phyloP scores from a whole-genome alignment of 1,140 invertebrate genomes.

The Fragariocoptes setiger region DNA sequence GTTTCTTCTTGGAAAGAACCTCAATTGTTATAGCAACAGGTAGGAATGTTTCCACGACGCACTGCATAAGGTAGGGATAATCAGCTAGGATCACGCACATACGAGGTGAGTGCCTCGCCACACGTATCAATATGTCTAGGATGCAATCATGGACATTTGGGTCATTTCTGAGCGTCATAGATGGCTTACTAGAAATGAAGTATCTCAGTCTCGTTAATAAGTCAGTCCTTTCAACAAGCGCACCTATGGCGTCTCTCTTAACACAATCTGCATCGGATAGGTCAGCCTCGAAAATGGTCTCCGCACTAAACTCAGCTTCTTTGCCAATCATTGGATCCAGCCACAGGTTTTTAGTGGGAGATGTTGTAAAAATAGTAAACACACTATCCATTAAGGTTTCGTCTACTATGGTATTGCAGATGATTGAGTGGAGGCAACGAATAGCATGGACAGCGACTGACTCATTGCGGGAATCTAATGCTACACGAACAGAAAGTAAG shows the following conservation, averaged over 20 bases:
- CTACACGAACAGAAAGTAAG: slow-evolving; percentile 2
- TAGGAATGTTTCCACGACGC: slow-evolving; percentile 1
- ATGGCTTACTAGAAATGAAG: slow-evolving; percentile 1
- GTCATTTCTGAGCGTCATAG: slow-evolving; percentile 1
- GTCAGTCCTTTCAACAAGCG: slow-evolving; percentile 8
- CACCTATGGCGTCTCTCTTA: slow-evolving; percentile 4
- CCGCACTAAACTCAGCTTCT: not conserved
- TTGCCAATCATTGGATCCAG: not conserved
- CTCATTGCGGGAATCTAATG: slow-evolving; percentile 5
- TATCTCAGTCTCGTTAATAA: slow-evolving; percentile 6
- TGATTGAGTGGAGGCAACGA: slow-evolving; percentile 6
- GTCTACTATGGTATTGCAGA: slow-evolving; percentile 9
- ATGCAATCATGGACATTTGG: not conserved
- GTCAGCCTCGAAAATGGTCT: slow-evolving; percentile 5
- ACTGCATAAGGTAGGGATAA: slow-evolving; percentile 3
- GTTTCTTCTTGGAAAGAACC: not conserved
- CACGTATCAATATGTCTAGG: slow-evolving; percentile 9
- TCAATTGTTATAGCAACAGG: not conserved
- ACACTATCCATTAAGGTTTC: slow-evolving; percentile 8
- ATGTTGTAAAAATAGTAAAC: slow-evolving; percentile 4
- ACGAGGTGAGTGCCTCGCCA: slow-evolving; percentile 6
- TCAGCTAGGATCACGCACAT: slow-evolving; percentile 1
- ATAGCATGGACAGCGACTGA: slow-evolving; percentile 4
- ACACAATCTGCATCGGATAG: slow-evolving; percentile 6
- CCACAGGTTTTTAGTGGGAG: not conserved